These are phyloP conservation scores for Blennius ocellaris DNA, from an alignment of 2,113 vertebrate species.

Conservation along the genomic window DNA sequence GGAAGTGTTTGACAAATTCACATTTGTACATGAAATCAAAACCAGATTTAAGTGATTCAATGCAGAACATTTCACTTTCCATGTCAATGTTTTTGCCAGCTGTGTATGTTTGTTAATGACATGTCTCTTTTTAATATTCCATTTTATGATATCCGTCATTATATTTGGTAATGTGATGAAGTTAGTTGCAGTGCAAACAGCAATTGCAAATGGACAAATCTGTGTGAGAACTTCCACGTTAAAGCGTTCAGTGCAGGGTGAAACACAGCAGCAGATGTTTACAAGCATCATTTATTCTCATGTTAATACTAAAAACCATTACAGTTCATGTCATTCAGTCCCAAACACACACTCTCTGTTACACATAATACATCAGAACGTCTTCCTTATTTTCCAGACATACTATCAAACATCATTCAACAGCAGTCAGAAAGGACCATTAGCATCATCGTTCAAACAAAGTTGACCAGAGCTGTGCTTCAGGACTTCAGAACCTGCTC, in stretches of 20 bases:
- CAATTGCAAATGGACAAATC: too few relatives aligned
- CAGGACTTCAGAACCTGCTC: constrained; percentile 33
- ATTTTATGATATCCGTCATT: too few relatives aligned
- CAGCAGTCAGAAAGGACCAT: constrained; percentile 73
- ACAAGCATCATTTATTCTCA: constrained; percentile 78
- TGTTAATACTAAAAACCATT: constrained; percentile 76
- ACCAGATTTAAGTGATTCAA: too few relatives aligned
- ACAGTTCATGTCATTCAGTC: constrained; percentile 74
- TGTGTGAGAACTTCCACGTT: too few relatives aligned
- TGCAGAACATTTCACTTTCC: too few relatives aligned
- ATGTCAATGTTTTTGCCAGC: too few relatives aligned
- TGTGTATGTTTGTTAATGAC: too few relatives aligned
- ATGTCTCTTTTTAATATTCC: too few relatives aligned
- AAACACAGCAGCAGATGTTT: constrained; percentile 38
- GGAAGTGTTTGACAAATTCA: too few relatives aligned
- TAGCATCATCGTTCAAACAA: constrained; percentile 67
- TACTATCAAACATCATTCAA: constrained; percentile 65
- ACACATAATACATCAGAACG: constrained; percentile 61
- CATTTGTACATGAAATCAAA: too few relatives aligned
- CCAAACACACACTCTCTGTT: constrained; percentile 66
- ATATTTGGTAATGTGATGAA: too few relatives aligned
- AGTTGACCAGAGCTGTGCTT: constrained; percentile 37
- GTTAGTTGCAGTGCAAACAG: too few relatives aligned
- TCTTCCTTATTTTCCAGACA: constrained; percentile 55
- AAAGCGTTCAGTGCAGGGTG: not conserved